Base-by-base conservation (phyloP, 2,113 vertebrate genomes). In the Atlantisia rogersi region DNA sequence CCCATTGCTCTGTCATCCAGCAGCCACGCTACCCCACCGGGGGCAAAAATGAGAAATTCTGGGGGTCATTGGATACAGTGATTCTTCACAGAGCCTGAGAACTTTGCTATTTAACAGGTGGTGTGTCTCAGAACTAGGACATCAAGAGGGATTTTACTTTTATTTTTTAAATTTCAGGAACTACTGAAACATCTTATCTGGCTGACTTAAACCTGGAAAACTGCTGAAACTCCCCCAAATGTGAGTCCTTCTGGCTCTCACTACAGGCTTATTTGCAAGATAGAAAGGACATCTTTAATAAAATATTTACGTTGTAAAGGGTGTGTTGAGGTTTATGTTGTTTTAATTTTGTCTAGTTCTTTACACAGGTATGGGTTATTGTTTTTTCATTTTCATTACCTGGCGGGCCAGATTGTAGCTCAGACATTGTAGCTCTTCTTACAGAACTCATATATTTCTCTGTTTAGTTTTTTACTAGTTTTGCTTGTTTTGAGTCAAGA, bases 391-490 rank as follows among this genome's bases (percentile, higher is more conserved):
- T 28, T 15, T 14, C 52, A 26, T 29, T 56, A 24, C 10, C 22
- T 70, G 31, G 32, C 70, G 1, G 8, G 9, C 5, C 64, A 64
- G 5, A 35, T 70, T 63, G 48, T 42, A 76, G 64, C 14, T 58
- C 26, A 77, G 24, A 37, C 63, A 31, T 3, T 52, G 10, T 50
- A 48, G 22, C 4, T 11, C 31, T 68, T 48, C 58, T 32, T 10
- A 28, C 53, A 42, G 39, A 39, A 32, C 3, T 84, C 0, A 2
- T 19, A 13, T 20, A 24, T 35, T 79, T 76, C 9, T 79, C 25
- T 52, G 7, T n/a, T 44, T 44, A 28, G 0, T 0, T 20, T 29
- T 58, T 39, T 39, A 12, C 8, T 28, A 15, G 12, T 29, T 73
- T 77, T 55, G 3, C 5, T 32, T 10, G 29, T 71, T 81, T 21